Percentiles rank a stretch among this genome's conserved stretches.
Evolutionary conservation across 2,797 vertebrate genomes (phyloP).

Genomic region (Podargus strigoides): DNA sequence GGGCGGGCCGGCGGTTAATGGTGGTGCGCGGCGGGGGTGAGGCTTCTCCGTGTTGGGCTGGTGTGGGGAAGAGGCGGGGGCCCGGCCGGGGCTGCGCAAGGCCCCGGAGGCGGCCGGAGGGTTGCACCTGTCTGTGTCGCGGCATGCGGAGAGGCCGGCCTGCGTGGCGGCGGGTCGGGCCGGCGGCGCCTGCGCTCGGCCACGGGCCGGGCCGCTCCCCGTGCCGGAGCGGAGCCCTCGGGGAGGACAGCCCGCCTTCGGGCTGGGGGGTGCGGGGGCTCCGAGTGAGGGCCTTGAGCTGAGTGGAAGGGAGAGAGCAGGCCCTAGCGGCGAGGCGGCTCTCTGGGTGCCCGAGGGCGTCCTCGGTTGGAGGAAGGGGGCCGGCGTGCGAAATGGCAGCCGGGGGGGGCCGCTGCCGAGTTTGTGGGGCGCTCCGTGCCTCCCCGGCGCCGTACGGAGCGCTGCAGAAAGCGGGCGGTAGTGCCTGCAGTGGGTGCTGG

Average conservation of each 20-base stretch:
- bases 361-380: background rate
- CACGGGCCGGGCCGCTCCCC: background rate
- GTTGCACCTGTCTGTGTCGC: slow-evolving; percentile 9
- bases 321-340: background rate
- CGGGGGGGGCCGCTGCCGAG: background rate
- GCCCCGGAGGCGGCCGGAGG: background rate
- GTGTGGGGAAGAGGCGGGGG: background rate
- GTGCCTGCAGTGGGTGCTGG: background rate
- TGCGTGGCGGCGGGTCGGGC: background rate
- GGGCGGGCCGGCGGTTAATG: too few species aligned
- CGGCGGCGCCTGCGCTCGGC: background rate
- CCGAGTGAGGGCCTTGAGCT: background rate
- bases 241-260: background rate
- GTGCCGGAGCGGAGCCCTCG: background rate
- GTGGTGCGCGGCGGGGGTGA: background rate
- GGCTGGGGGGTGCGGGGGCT: background rate
- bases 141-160: background rate
- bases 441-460: background rate
- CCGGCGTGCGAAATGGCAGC: background rate
- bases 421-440: background rate
- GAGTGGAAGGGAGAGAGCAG: background rate
- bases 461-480: background rate
- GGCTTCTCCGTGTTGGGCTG: background rate
- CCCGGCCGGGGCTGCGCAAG: background rate
- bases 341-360: background rate